Evolutionary conservation across 2,113 vertebrate genomes (phyloP).

Genomic region (Shinisaurus crocodilurus): DNA sequence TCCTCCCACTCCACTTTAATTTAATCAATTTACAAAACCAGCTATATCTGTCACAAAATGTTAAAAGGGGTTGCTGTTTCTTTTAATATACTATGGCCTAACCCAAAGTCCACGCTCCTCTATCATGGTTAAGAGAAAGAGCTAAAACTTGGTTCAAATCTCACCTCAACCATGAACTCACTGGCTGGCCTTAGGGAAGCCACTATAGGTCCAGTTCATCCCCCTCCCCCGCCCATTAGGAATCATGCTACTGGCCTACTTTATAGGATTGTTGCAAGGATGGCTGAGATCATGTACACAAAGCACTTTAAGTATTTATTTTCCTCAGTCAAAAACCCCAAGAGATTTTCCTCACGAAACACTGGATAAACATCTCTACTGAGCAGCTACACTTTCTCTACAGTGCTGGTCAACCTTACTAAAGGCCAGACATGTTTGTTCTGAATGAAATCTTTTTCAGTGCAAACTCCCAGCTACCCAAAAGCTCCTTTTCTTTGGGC

Average conservation of each 20-base stretch:
- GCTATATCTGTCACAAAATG: background rate
- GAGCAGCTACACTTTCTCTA: background rate
- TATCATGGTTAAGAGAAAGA: background rate
- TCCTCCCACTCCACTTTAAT: background rate
- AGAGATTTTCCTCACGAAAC: no score
- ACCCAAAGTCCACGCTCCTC: background rate
- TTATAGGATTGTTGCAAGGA: background rate
- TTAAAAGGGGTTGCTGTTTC: background rate
- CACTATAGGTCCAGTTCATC: no score
- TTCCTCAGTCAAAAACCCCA: background rate
- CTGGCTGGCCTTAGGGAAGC: background rate
- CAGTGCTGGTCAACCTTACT: slow-evolving; percentile 34
- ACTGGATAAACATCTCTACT: background rate
- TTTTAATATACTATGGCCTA: background rate
- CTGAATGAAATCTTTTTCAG: slow-evolving; percentile 1
- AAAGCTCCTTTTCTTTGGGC: background rate
- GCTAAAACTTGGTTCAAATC: background rate
- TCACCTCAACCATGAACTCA: background rate
- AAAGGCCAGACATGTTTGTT: accelerated
- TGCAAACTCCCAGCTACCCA: background rate
- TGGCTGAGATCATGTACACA: background rate
- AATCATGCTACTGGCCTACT: no score
- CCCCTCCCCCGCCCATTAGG: background rate
- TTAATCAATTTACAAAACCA: background rate
- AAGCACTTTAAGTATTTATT: background rate